Base-by-base conservation (phyloP, 2,888 invertebrate species). In the Brenthis hecate region DNA sequence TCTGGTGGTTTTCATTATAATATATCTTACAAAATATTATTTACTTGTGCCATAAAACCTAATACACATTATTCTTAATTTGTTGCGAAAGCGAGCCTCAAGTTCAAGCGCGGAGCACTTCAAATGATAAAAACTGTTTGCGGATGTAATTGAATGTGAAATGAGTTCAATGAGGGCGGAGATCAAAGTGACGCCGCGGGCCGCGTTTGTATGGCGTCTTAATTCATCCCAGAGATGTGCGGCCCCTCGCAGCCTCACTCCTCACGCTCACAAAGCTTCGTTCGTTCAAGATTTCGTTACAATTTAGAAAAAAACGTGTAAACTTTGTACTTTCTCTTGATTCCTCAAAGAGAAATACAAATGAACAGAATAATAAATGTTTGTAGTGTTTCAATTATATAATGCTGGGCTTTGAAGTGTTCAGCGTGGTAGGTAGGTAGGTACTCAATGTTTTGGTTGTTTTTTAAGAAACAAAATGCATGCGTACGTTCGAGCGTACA, bases 101-200 rank as follows among this genome's bases (percentile, higher is more conserved):
- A 53, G 56, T 56, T 23, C 51, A 16, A 56, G 47, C 56, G 43
- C 16, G 55, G 43, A 36, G 50, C 43, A 51, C 56, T 71, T 66
- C 56, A 66, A 72, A 72, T 73, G 74, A 75, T 75, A 75, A 76
- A 75, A 75, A 77, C 76, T 79, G 77, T 80, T 82, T 80, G 74
- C 78, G 61, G 56, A 79, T 75, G 75, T 80, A 81, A 83, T 83
- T 79, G 78, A 79, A 80, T 77, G 77, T 75, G 73, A 77, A 78
- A 77, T 77, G 73, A 77, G 75, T 77, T 75, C 73, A 65, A 71
- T 61, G 68, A 69, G 63, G 58, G 67, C 28, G 50, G 64, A 54
- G 72, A 71, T 71, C 71, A 72, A 75, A 74, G 76, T 65, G 58
- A 66, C 73, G 75, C 71, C 68, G 72, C 71, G 70, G 74, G 72